A percentile compares a stretch with the other conserved stretches of the same genome.
Conservation (phyloP, 2,113 vertebrate genomes). For the Myrmecobius fasciatus region DNA sequence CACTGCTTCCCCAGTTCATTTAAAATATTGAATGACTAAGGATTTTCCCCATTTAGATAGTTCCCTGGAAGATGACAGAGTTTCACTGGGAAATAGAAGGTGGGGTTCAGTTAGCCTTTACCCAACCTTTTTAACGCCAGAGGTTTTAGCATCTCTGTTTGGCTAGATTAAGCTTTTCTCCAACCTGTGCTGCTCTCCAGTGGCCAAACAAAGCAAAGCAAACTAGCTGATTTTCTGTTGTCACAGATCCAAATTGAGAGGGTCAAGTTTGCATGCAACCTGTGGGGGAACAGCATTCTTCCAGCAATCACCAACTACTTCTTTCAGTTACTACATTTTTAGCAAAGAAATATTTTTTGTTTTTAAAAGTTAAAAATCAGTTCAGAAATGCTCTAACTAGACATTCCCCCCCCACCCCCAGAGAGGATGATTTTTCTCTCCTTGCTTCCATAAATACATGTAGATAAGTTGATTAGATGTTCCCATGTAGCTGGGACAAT, state of each 20-base stretch:
- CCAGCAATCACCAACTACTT: slow-evolving; percentile 4
- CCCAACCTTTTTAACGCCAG: neutral
- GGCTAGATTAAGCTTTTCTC: neutral
- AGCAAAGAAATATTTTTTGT: slow-evolving; percentile 39
- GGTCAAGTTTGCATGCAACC: neutral
- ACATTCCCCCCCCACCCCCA: slow-evolving; percentile 25
- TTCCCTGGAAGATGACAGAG: neutral
- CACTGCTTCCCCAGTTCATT: neutral
- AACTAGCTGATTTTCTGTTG: neutral
- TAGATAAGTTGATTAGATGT: neutral
- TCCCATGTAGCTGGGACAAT: neutral
- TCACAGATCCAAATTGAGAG: neutral
- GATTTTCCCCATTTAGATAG: neutral
- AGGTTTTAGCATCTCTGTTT: neutral
- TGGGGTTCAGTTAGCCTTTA: too few species aligned
- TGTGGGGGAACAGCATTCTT: slow-evolving; percentile 6
- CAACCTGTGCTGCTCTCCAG: neutral
- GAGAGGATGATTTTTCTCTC: neutral
- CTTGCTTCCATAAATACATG: slow-evolving; percentile 36
- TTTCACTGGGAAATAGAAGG: neutral
- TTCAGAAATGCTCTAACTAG: slow-evolving; percentile 38
- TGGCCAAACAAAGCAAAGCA: neutral
- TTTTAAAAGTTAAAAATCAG: slow-evolving; percentile 28
- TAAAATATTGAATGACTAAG: neutral
- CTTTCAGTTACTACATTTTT: slow-evolving; percentile 15